A percentile compares a stretch with the other conserved stretches of the same genome.
Conservation (phyloP, 1,140 invertebrate genomes). For the Papilio polytes region DNA sequence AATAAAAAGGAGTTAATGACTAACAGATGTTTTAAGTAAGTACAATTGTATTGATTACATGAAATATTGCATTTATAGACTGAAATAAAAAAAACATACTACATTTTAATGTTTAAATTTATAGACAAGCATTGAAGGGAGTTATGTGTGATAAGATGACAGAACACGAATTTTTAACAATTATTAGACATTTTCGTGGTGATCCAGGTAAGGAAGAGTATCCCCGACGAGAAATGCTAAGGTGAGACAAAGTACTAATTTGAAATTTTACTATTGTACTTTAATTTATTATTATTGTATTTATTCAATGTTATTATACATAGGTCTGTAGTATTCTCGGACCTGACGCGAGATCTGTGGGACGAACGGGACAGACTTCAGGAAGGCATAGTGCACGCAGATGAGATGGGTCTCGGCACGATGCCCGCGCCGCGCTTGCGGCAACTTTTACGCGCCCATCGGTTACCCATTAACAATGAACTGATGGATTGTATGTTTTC, state of each 20-base stretch:
- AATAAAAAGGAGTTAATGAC: slow-evolving; percentile 79
- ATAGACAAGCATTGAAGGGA: slow-evolving; percentile 84
- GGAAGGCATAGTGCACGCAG: slow-evolving; percentile 87
- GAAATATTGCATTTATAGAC: neutral
- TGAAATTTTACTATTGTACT: slow-evolving; percentile 57
- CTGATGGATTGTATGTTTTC: slow-evolving; percentile 88
- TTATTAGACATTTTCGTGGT: slow-evolving; percentile 87
- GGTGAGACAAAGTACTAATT: slow-evolving; percentile 43
- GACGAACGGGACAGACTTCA: slow-evolving; percentile 86
- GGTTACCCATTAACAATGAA: slow-evolving; percentile 87
- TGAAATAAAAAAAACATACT: too few relatives aligned
- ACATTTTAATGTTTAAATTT: slow-evolving; percentile 24
- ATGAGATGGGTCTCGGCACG: slow-evolving; percentile 84
- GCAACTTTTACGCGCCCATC: slow-evolving; percentile 86
- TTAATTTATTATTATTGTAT: slow-evolving; percentile 19
- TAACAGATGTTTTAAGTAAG: slow-evolving; percentile 85
- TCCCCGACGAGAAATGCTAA: slow-evolving; percentile 81
- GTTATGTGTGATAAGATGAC: slow-evolving; percentile 87
- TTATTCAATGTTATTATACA: neutral
- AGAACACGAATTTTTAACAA: slow-evolving; percentile 91
- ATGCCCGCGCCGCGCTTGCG: slow-evolving; percentile 85
- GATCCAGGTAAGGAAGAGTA: slow-evolving; percentile 75
- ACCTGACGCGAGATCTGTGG: slow-evolving; percentile 88
- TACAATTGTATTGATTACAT: slow-evolving; percentile 20
- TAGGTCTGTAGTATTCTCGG: slow-evolving; percentile 86